Evolutionary conservation across 2,888 invertebrate genomes (phyloP), one percentile per base, ranked within the genome.

Genomic region (Aspidiotus rigidus): DNA sequence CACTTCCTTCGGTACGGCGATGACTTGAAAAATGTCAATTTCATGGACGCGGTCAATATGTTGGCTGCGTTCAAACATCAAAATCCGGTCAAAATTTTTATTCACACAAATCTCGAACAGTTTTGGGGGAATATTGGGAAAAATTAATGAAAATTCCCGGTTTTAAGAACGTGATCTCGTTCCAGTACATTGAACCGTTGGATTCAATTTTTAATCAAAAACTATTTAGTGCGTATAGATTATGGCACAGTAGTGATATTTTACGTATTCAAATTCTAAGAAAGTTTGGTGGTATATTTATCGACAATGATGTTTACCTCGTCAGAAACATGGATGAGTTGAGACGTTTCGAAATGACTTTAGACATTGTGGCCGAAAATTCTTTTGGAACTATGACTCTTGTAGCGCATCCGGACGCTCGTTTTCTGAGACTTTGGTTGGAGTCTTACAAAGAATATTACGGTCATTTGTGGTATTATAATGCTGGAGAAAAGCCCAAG

Each of bases 401-500:
- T 11, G 71, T 77, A 10, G 75, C 75, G 6, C 76, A 77, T 63
- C 73, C 73, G 69, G 74, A 77, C 69, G 75, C 77, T 2, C 72
- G 77, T 41, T 77, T 77, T 71, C 71, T 76, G 16, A 71, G 71
- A 44, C 62, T 73, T 6, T 77, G 76, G 76, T 72, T 74, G 41
- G 73, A 76, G 11, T 75, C 75, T 7, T 77, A 77, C 71, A 73
- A 69, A 17, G 73, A 74, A 54, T 76, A 76, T 70, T 71, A 73
- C 59, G 66, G 69, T 10, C 72, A 72, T 40, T 69, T 73, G 42
- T 77, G 77, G 77, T 79, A 79, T 72, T 79, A 78, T 72, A 79
- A 79, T 73, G 79, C 78, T 7, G 79, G 79, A 5, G 75, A 77
- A 57, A 72, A 75, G 39, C 79, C 79, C 5, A 78, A 79, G 0